A percentile compares a stretch with the other conserved stretches of the same genome.
phyloP scores from a whole-genome alignment of 2,113 vertebrate genomes.

The Anolis carolinensis region DNA sequence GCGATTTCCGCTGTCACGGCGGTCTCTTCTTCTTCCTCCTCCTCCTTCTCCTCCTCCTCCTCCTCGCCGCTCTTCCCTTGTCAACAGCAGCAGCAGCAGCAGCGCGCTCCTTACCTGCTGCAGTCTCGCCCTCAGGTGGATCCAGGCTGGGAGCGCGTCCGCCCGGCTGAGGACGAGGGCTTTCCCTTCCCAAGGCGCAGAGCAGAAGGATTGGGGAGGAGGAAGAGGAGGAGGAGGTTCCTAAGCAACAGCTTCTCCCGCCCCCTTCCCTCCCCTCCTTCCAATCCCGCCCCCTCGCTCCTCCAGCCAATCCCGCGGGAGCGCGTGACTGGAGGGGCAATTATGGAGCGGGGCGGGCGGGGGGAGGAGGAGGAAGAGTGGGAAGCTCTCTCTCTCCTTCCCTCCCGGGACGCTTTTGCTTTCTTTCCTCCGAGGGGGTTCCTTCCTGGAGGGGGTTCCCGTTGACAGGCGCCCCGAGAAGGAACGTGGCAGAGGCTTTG shows the following conservation, averaged over 20 bases:
- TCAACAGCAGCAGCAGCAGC: no score
- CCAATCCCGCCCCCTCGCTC: slow-evolving; percentile 14
- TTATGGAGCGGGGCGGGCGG: background rate
- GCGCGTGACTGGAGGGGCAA: background rate
- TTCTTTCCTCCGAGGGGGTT: background rate
- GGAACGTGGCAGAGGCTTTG: no score
- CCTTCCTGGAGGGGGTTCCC: no score
- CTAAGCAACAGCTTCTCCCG: slow-evolving; percentile 51
- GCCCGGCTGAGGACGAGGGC: background rate
- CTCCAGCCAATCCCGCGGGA: slow-evolving; percentile 10
- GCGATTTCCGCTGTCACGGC: no score
- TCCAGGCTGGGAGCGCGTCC: background rate
- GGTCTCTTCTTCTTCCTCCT: no score
- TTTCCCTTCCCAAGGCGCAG: background rate
- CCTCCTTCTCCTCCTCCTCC: no score
- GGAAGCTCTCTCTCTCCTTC: no score
- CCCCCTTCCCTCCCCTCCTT: background rate
- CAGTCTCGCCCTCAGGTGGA: background rate
- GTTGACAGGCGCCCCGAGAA: no score
- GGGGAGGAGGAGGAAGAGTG: no score
- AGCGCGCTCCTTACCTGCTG: no score
- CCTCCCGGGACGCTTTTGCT: background rate
- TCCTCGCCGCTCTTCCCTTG: no score
- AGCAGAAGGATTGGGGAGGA: background rate
- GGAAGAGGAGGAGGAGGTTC: background rate